These are phyloP conservation scores for Cephus cinctus DNA, from an alignment of 1,140 invertebrate species.

Conservation along the genomic window DNA sequence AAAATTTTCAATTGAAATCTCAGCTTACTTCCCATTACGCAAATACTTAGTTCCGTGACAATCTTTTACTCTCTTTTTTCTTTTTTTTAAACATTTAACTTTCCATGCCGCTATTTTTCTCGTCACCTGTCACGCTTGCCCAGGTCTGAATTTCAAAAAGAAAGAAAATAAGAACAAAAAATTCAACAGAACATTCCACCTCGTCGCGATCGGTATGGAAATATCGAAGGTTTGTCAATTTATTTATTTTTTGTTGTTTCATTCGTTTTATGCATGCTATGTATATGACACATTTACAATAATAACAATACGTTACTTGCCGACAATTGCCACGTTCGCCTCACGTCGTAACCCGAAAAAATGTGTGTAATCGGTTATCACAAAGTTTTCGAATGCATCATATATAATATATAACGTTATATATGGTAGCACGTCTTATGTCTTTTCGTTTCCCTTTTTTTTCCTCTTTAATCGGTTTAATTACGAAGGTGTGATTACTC, in stretches of 20 bases:
- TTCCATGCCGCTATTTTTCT: too few species aligned
- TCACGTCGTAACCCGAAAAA: conserved; percentile 39
- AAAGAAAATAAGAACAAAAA: conserved; percentile 2
- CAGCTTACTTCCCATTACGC: too few species aligned
- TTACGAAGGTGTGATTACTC: too few species aligned
- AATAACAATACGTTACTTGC: conserved; percentile 49
- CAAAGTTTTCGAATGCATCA: conserved; percentile 34
- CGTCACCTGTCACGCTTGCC: too few species aligned
- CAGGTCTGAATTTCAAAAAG: too few species aligned
- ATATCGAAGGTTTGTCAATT: conserved; percentile 46
- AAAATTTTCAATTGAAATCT: too few species aligned
- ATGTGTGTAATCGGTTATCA: conserved; percentile 30
- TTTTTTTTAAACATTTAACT: too few species aligned
- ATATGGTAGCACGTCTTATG: conserved; percentile 1
- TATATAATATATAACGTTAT: conserved; percentile 16
- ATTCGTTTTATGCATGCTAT: conserved; percentile 34
- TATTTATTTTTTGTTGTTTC: conserved; percentile 28
- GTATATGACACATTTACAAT: conserved; percentile 53
- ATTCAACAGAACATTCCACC: conserved; percentile 40
- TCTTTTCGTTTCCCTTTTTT: conserved; percentile 5
- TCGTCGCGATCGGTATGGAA: conserved; percentile 45
- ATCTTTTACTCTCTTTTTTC: too few species aligned
- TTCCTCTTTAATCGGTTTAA: conserved; percentile 6
- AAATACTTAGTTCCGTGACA: too few species aligned
- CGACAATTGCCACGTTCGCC: conserved; percentile 38